Percentiles rank a stretch among this genome's conserved stretches.
Evolutionary conservation across 30 jellyfish, hydroid and myxozoan genomes (phyloP).

Genomic region (Pseudorhiza aurosa): DNA sequence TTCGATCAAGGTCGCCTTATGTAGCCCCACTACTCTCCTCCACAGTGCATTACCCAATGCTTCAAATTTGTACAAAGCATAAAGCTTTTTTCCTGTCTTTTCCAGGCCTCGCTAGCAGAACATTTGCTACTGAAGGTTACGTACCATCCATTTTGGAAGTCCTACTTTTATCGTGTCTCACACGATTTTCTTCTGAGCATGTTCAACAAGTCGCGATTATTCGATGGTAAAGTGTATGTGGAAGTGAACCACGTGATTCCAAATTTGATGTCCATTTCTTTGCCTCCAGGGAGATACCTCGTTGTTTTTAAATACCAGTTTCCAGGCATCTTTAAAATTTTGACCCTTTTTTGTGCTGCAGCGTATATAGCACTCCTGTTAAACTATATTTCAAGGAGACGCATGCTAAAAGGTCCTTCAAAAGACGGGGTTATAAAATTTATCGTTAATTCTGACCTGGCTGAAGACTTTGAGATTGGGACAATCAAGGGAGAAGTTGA

Average conservation of each 20-base stretch:
- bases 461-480: no score
- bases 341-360: conserved; percentile 48
- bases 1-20: no score
- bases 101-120: conserved; percentile 69
- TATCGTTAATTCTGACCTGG: no score
- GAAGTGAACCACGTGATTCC: conserved; percentile 88
- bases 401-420: no score
- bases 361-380: neutral
- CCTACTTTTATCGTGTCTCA: conserved; percentile 63
- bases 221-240: conserved; percentile 48
- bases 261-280: conserved; percentile 78
- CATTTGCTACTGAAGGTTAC: conserved; percentile 90
- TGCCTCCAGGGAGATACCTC: conserved; percentile 93
- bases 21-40: no score
- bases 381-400: neutral
- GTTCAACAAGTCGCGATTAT: conserved; percentile 23
- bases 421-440: no score
- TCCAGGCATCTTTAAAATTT: conserved; percentile 85
- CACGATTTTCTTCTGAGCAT: conserved; percentile 52
- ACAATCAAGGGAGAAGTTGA: no score
- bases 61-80: no score
- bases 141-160: conserved; percentile 96
- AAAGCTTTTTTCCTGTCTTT: conserved; percentile 1
- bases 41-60: no score
- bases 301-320: conserved; percentile 76